Evolutionary conservation across 2,888 invertebrate genomes (phyloP), one percentile per base, ranked within the genome.

Genomic region (Cryptocephalus primarius): DNA sequence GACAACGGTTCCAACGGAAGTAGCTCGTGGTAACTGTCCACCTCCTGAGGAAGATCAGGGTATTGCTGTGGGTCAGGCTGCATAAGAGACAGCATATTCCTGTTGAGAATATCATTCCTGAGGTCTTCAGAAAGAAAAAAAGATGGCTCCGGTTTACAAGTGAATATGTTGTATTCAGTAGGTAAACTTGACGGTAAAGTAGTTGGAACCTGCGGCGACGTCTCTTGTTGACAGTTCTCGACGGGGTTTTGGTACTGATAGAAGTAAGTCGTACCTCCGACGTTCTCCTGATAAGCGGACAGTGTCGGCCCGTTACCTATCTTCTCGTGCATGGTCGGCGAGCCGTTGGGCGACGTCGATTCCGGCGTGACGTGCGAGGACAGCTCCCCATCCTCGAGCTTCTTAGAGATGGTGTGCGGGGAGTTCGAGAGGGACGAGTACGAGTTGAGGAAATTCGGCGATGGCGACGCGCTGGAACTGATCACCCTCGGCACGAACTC

Each of bases 231-330:
- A 55, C 52, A 67, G 65, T 57, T 55, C 34, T 60, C 58, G 11
- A 36, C 36, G 6, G 54, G 48, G 8, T 52, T 40, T n/a, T 51
- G 52, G 43, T 54, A 55, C 43, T 58, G 78, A 69, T 91, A 95
- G 71, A 93, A 95, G 69, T 94, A 95, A 42, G 94, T 94, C 11
- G 94, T 94, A 31, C 94, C 94, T 46, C 92, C 92, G 51, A 90
- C 89, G 74, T 88, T 90, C 71, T 90, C 90, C 82, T 90, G 74
- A 45, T 71, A 72, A 59, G 54, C 54, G 42, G 67, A 66, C 44
- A 70, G 57, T 45, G 68, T 61, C 45, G 61, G 51, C 58, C 51
- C 50, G 54, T 54, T 48, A 51, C 60, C 50, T 33, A 61, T 60
- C 49, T 65, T 67, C 42, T 68, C 68, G 13, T 62, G 61, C 31